Conservation (phyloP, 2,113 vertebrate species). For the Rhabdomys dilectus region DNA sequence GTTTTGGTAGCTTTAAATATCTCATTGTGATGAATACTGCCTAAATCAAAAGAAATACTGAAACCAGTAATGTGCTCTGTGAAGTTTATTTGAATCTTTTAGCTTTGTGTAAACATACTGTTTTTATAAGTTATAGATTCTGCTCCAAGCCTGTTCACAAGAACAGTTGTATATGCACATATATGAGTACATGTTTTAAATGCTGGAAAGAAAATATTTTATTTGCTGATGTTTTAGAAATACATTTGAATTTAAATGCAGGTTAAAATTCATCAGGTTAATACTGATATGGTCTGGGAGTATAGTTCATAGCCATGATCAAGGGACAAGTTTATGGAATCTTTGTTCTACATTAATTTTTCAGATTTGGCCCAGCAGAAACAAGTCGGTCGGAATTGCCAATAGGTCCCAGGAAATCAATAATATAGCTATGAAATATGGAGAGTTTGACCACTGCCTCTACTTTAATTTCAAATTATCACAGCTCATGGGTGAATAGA, state of each 20-base stretch:
- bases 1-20: slow-evolving; percentile 43
- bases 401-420: slow-evolving; percentile 55
- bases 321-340: neutral
- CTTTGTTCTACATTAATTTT: slow-evolving; percentile 28
- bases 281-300: neutral
- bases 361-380: slow-evolving; percentile 45
- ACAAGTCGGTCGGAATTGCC: neutral
- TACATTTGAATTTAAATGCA: neutral
- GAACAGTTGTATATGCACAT: neutral
- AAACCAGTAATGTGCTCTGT: neutral
- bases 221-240: slow-evolving; percentile 33
- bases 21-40: slow-evolving; percentile 20
- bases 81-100: slow-evolving; percentile 46
- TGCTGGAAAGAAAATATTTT: neutral
- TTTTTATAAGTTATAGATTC: slow-evolving; percentile 31
- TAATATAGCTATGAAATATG: slow-evolving; percentile 61
- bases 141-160: slow-evolving; percentile 35
- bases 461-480: slow-evolving; percentile 67
- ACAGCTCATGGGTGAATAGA: slow-evolving; percentile 42
- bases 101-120: slow-evolving; percentile 41
- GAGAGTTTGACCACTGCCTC: neutral
- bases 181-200: neutral
- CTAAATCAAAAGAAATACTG: slow-evolving; percentile 34
- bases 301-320: neutral
- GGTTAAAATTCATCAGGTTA: slow-evolving; percentile 44